Evolutionary conservation across 2,888 invertebrate genomes (phyloP), one percentile per base, ranked within the genome.

Genomic region (Frankliniella fusca): DNA sequence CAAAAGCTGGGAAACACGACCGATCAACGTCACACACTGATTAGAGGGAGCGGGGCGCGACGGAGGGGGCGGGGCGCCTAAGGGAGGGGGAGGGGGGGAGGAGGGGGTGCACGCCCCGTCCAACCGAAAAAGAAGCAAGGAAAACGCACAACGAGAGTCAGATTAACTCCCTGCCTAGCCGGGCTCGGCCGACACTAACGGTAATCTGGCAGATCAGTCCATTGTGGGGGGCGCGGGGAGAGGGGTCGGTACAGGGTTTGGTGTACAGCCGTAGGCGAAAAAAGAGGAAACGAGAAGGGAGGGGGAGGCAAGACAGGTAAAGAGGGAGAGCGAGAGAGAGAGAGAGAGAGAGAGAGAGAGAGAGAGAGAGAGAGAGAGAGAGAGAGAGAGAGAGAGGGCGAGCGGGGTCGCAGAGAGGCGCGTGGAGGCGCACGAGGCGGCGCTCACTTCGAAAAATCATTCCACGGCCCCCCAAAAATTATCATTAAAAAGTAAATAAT

Each of bases 121-220:
- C 7, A 0, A 10, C 15, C 61, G 18, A 18, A 61, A n/a, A 18
- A 61, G 18, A 38, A 38, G 38, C 38, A 38, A 54, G 54, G 54
- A 76, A 23, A 27, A 23, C 12, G 27, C 70, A 12, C 61, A 38
- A 38, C 38, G 61, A 18, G 61, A 23, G 70, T 23, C 11, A 76
- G 70, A 76, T 76, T 76, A 76, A 76, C 27, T 27, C 11, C 23
- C 7, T 10, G 70, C 70, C 54, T 15, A 38, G 54, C 15, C 54
- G 54, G 54, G 12, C 54, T 54, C 54, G 23, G 70, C 70, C 27
- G 70, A 76, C 70, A 76, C 70, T 76, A 27, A 23, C 70, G 70
- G 70, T 76, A 76, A 76, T 76, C 70, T 27, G 5, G 27, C 27
- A 76, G 70, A 76, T 76, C 70, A 76, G 70, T 76, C 70, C 27